These are phyloP conservation scores for Tachycineta bicolor DNA, from an alignment of 2,113 vertebrate genomes.

Conservation along the genomic window DNA sequence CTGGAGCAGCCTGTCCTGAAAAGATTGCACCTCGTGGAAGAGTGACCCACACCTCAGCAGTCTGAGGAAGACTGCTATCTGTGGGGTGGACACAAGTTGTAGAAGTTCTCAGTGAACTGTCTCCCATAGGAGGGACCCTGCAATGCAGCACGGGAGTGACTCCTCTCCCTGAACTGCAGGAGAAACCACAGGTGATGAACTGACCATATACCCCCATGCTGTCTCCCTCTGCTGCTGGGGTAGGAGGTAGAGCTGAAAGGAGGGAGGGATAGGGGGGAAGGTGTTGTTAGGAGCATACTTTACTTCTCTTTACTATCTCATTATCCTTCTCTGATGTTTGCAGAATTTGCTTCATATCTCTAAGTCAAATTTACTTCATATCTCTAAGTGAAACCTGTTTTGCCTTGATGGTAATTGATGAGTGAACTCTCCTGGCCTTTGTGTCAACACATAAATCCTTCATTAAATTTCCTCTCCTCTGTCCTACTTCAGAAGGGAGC, in stretches of 20 bases:
- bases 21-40: not conserved
- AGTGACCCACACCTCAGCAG: not conserved
- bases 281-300: not conserved
- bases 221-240: rapidly evolving
- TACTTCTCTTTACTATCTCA: not conserved
- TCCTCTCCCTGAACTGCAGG: not conserved
- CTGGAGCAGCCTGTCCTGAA: not conserved
- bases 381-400: not conserved
- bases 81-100: not conserved
- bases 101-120: not conserved
- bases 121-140: rapidly evolving
- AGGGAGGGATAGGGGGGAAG: no score
- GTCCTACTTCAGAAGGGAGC: not conserved
- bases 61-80: not conserved
- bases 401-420: not conserved
- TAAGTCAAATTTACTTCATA: not conserved
- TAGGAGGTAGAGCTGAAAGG: not conserved
- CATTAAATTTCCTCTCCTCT: not conserved
- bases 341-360: no score
- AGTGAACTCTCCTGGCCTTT: no score
- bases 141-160: no score
- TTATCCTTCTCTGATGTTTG: not conserved
- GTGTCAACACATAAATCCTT: not conserved
- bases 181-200: not conserved
- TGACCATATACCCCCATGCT: no score